phyloP scores from a whole-genome alignment of 2,113 vertebrate genomes.

The Setophaga coronata region DNA sequence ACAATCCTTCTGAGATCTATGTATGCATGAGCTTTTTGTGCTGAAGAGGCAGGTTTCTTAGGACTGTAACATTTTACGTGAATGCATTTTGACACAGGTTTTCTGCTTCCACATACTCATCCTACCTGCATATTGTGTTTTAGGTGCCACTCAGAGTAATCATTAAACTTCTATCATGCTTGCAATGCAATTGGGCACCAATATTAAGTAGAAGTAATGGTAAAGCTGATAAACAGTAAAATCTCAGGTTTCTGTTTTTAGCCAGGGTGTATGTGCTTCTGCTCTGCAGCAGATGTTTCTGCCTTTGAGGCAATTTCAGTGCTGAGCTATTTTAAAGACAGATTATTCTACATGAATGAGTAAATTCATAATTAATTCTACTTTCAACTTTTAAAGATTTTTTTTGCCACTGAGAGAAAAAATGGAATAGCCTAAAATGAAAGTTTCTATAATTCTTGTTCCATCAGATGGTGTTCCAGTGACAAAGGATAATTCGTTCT shows the following conservation, averaged over 20 bases:
- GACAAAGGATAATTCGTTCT: neutral
- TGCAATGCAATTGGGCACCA: neutral
- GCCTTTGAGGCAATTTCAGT: constrained; percentile 67
- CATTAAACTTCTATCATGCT: neutral
- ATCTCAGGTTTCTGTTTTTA: constrained; percentile 59
- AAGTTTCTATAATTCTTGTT: neutral
- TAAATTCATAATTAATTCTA: constrained; percentile 65
- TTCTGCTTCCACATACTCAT: neutral
- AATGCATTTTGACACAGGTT: constrained; percentile 8
- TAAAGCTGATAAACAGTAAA: constrained; percentile 51
- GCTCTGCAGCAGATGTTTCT: constrained; percentile 66
- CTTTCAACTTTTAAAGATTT: constrained; percentile 35
- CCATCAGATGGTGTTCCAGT: neutral
- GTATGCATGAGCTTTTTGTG: constrained; percentile 35
- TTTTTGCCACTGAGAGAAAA: neutral
- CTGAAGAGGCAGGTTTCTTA: constrained; percentile 23
- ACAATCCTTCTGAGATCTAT: constrained; percentile 53
- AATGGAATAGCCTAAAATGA: neutral
- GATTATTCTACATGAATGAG: constrained; percentile 66
- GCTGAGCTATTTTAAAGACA: constrained; percentile 64
- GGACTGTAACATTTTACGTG: neutral
- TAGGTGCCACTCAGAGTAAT: neutral
- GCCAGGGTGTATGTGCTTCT: constrained; percentile 33
- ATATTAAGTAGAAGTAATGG: neutral
- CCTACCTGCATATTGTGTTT: neutral